Evolutionary conservation across 2,113 vertebrate genomes (phyloP).

Genomic region (Esox niger): DNA sequence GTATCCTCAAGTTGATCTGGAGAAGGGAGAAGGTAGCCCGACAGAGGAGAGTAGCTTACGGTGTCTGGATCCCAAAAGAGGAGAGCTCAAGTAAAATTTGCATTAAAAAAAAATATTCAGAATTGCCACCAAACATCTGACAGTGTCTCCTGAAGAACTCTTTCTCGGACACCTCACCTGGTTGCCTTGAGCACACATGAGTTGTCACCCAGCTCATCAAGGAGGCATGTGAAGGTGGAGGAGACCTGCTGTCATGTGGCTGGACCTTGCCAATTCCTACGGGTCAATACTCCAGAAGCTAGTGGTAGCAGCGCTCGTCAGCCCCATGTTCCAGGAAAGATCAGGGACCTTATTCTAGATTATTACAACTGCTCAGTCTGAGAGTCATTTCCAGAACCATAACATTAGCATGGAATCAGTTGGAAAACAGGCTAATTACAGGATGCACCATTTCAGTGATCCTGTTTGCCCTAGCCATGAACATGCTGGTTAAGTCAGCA

Average conservation of each 20-base stretch:
- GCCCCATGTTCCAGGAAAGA: not conserved
- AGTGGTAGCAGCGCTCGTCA: no score
- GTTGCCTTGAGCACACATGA: conserved; percentile 13
- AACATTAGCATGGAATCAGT: conserved; percentile 1
- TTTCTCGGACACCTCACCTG: not conserved
- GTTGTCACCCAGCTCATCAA: conserved; percentile 10
- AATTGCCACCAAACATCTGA: not conserved
- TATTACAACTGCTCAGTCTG: conserved; percentile 9
- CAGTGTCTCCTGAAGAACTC: not conserved
- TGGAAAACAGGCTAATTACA: conserved; percentile 2
- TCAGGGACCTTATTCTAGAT: not conserved
- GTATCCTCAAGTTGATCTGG: conserved; percentile 3
- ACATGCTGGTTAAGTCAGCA: conserved; percentile 31
- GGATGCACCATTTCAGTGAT: conserved; percentile 8
- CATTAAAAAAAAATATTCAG: not conserved
- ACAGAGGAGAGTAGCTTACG: not conserved
- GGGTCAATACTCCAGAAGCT: no score
- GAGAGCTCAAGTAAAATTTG: not conserved
- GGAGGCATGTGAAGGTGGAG: not conserved
- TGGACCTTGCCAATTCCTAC: not conserved
- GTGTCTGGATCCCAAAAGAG: conserved; percentile 1
- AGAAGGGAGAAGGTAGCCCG: not conserved
- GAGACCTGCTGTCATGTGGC: not conserved
- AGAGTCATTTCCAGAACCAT: conserved; percentile 1
- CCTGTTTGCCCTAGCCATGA: conserved; percentile 25